Evolutionary conservation across 1,140 invertebrate species (phyloP), one percentile per base, ranked within the genome.

Genomic region (Ostrea denselamellosa): DNA sequence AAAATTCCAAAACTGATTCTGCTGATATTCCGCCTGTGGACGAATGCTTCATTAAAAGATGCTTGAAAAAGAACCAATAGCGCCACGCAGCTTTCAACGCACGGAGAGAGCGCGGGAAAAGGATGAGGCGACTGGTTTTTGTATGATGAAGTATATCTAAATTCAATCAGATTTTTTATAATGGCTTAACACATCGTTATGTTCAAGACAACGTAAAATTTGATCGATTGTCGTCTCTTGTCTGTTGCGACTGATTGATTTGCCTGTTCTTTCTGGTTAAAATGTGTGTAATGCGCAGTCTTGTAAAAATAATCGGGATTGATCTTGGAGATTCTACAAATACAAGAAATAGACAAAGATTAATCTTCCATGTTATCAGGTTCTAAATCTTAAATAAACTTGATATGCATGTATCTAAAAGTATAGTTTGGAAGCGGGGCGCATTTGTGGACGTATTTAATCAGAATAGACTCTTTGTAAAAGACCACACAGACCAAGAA

Each of bases 181-280:
- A 77, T 77, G 68, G 68, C 25, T 77, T 77, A 77, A 77, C 68
- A 77, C 68, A 77, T 77, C 68, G 68, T 77, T 77, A 77, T 77
- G 68, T 77, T 25, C 68, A 77, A 34, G 28, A 34, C 28, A 77
- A 77, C 68, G 68, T 77, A 34, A 77, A 77, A 77, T 77, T 77
- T 77, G 68, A 77, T 77, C 68, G 68, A 77, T 77, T 77, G 28
- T 28, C 22, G 68, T 77, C 22, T 77, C 68, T 77, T 77, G 22
- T 14, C 68, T 77, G 68, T 77, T 77, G 25, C 68, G 28, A 25
- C 68, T 77, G 22, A 77, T 77, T 77, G 68, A 34, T 77, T 28
- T 34, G 22, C 25, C 68, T 77, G 22, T 77, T 77, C 68, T 77
- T 77, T 25, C 68, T 77, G 68, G 68, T 77, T 25, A 77, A 34